phyloP scores from a whole-genome alignment of 2,888 invertebrate genomes.

The Psococerastis gibbosa region DNA sequence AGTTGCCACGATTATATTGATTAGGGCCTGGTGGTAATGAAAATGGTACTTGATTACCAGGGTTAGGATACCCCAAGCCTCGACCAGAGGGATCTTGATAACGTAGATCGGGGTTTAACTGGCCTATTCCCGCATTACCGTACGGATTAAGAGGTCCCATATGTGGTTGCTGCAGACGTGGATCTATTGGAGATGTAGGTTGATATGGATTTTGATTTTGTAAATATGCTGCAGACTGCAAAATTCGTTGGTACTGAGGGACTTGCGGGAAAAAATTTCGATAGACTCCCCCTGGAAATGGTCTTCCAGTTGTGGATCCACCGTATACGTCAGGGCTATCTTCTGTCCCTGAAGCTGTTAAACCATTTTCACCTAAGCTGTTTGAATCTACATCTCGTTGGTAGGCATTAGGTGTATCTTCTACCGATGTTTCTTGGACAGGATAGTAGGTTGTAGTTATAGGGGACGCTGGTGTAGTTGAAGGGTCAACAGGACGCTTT shows the following conservation, averaged over 20 bases:
- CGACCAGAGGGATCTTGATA: not conserved
- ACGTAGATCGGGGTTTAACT: too few relatives aligned
- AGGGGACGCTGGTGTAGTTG: slow-evolving; percentile 1
- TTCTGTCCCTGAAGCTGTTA: slow-evolving; percentile 4
- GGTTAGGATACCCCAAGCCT: too few relatives aligned
- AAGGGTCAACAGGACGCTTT: not conserved
- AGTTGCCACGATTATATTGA: too few relatives aligned
- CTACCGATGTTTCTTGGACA: not conserved
- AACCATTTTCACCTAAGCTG: not conserved
- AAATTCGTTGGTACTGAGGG: slow-evolving; percentile 5
- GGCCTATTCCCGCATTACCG: too few relatives aligned
- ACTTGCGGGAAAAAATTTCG: not conserved
- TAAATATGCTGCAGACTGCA: not conserved
- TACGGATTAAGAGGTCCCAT: not conserved
- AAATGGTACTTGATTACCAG: too few relatives aligned
- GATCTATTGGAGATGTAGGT: not conserved
- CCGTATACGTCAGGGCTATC: slow-evolving; percentile 7
- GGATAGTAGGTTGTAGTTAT: not conserved
- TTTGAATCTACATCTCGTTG: not conserved
- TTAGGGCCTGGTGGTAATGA: too few relatives aligned
- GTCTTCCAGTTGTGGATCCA: not conserved
- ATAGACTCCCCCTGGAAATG: slow-evolving; percentile 2
- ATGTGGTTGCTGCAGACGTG: not conserved
- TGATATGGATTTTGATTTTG: slow-evolving; percentile 7
- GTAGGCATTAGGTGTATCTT: not conserved